Conservation (phyloP, 2,797 vertebrate genomes). For the Dendrocincla tyrannina region DNA sequence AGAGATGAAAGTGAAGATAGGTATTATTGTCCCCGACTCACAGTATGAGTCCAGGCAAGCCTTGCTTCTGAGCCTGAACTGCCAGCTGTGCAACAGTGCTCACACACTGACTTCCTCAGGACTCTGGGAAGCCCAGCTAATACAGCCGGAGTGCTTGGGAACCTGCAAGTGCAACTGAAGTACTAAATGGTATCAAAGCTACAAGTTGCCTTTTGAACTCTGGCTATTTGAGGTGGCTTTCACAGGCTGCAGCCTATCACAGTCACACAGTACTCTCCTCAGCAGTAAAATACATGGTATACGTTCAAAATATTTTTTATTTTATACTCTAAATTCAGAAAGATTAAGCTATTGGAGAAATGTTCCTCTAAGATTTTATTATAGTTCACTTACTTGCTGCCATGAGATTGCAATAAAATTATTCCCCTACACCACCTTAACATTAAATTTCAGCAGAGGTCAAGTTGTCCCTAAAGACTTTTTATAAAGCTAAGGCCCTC, state of each 20-base stretch:
- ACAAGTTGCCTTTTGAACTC: neutral
- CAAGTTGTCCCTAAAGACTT: neutral
- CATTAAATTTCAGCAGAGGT: neutral
- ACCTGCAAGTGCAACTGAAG: neutral
- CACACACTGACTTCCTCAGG: neutral
- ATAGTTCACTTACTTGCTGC: neutral
- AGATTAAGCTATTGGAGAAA: neutral
- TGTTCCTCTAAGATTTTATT: neutral
- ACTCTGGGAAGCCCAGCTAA: neutral
- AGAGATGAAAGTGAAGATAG: slow-evolving; percentile 25
- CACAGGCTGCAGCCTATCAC: neutral
- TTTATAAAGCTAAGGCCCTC: neutral
- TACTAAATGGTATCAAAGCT: neutral
- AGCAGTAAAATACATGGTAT: neutral
- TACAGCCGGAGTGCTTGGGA: neutral
- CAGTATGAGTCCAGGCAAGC: neutral
- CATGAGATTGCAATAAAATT: neutral
- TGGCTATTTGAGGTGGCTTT: neutral
- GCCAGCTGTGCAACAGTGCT: neutral
- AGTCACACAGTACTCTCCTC: neutral
- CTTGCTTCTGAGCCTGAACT: neutral
- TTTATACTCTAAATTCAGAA: neutral
- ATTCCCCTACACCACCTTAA: neutral
- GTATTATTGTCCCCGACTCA: neutral
- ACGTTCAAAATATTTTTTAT: neutral